Evolutionary conservation across 2,888 invertebrate genomes (phyloP), one percentile per base, ranked within the genome.

Genomic region (Sabellastarte sp.): DNA sequence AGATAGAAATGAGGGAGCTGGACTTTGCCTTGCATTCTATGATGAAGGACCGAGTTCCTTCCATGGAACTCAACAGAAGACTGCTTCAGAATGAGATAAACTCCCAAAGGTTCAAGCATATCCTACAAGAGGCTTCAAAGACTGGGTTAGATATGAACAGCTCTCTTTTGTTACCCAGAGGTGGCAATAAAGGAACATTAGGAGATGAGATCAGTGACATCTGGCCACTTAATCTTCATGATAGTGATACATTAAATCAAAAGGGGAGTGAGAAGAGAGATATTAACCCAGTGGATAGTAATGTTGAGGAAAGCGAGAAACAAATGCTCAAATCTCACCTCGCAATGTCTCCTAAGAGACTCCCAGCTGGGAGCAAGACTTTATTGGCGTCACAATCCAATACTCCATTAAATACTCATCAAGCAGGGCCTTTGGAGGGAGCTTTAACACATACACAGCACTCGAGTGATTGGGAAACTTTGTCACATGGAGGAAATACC

Each of bases 11-110:
- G 50, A 55, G 70, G 1, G 64, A 72, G 59, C 63, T 73, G 63
- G 73, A 73, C 64, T 32, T 70, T 57, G 70, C 65, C 57, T 62
- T 73, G 28, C 68, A 70, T 58, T 56, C 66, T 1, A 65, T 73
- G 24, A 63, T 73, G 68, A 59, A 61, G 56, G 64, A 72, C 58
- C 65, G 69, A 32, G 70, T 73, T 3, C 73, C 73, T 1, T 68
- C 70, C 28, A 64, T 73, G 1, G 71, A 72, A 32, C 66, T 65
- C 57, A 70, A 68, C 60, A 33, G 68, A 4, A 57, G 69, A 3
- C 59, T 70, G 29, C 63, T 72, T 1, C 70, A 66, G 63, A 68
- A 68, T 53, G 59, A 65, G 50, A 64, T 68, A 32, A 72, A 73
- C 61, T 58, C 66, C 4, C 32, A 59, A 10, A 56, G 71, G 31